Conservation (phyloP, 1,140 invertebrate species). For the Phthorimaea operculella region DNA sequence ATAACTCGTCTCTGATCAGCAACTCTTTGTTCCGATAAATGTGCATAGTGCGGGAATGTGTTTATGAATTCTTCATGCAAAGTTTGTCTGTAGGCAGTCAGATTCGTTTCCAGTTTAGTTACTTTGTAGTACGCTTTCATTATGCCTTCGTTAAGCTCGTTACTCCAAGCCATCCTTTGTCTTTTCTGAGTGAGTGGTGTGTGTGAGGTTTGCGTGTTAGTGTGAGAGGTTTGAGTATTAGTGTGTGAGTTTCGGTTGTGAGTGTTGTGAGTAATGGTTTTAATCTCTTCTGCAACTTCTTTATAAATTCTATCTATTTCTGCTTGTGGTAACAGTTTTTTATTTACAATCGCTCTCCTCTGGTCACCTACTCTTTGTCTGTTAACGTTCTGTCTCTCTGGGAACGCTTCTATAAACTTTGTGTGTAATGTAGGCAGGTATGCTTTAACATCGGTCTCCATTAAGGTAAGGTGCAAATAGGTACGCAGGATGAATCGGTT, state of each 20-base stretch:
- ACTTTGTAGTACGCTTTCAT: conserved; percentile 5
- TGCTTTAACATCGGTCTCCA: neutral
- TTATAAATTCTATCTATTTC: conserved; percentile 2
- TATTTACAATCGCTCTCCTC: neutral
- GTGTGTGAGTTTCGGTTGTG: too few relatives aligned
- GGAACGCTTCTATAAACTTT: conserved; percentile 6
- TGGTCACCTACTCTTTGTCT: conserved; percentile 8
- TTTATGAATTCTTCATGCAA: neutral
- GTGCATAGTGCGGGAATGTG: neutral
- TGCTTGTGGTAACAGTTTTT: neutral
- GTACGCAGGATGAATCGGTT: conserved; percentile 6
- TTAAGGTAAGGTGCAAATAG: neutral
- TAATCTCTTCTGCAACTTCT: conserved; percentile 1
- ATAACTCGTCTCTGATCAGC: conserved; percentile 9
- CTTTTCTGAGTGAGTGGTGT: neutral
- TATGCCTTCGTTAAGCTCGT: conserved; percentile 5
- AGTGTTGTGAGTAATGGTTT: neutral
- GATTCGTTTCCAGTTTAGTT: conserved; percentile 2
- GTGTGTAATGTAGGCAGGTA: conserved; percentile 2
- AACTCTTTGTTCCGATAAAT: conserved; percentile 7
- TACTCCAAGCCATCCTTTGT: neutral
- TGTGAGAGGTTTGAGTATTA: too few relatives aligned
- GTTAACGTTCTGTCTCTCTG: neutral
- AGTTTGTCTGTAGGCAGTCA: conserved; percentile 4
- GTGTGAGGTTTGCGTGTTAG: too few relatives aligned